Conservation (phyloP, 64 coral and sea anemone genomes). For the Montipora foliosa region DNA sequence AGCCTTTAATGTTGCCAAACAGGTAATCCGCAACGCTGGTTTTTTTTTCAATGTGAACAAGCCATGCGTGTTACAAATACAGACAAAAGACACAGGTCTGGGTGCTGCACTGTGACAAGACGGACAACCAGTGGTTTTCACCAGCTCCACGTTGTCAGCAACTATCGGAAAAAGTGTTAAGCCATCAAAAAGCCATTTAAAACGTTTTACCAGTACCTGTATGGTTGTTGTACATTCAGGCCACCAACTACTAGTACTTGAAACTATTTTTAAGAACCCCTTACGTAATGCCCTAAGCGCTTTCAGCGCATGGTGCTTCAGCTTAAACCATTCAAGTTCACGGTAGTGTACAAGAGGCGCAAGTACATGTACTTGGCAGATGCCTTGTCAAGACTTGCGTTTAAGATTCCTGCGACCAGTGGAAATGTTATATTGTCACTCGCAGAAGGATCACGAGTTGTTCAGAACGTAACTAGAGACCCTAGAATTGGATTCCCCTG, state of each 20-base stretch:
- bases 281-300: background rate
- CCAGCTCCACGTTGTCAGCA: background rate
- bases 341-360: conserved; percentile 7
- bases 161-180: background rate
- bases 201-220: background rate
- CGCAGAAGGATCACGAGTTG: too few relatives aligned
- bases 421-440: background rate
- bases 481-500: too few relatives aligned
- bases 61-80: conserved; percentile 62
- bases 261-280: background rate
- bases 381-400: background rate
- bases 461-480: too few relatives aligned
- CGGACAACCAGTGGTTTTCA: conserved; percentile 20
- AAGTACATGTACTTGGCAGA: conserved; percentile 12
- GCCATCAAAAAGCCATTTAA: background rate
- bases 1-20: too few relatives aligned
- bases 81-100: conserved; percentile 54
- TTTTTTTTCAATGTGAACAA: conserved; percentile 59
- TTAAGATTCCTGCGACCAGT: background rate
- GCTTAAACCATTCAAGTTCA: background rate
- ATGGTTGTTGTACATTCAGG: background rate
- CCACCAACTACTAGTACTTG: too few relatives aligned
- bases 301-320: conserved; percentile 2
- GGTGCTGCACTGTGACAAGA: conserved; percentile 50
- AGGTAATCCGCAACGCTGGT: too few relatives aligned